Conservation (phyloP, 2,888 invertebrate species). For the Leuctra nigra region DNA sequence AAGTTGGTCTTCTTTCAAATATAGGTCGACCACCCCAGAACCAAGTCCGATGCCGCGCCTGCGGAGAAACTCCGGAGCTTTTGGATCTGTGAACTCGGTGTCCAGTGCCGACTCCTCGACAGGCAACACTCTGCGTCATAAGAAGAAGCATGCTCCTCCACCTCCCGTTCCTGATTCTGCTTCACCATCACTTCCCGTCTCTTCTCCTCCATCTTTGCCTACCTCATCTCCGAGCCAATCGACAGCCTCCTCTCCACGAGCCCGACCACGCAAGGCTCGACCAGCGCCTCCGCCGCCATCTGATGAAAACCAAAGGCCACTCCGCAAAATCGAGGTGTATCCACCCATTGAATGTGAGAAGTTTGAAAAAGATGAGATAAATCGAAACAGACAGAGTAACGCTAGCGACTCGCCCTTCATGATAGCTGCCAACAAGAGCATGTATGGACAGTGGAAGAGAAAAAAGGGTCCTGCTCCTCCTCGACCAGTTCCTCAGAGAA, state of each 20-base stretch:
- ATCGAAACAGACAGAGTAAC: slow-evolving; percentile 47
- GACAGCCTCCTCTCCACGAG: slow-evolving; percentile 34
- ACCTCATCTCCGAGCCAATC: not conserved
- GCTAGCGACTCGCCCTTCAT: not conserved
- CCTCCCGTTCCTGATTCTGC: slow-evolving; percentile 34
- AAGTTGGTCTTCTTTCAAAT: no score
- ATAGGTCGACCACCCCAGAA: slow-evolving; percentile 34
- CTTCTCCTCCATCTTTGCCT: slow-evolving; percentile 16
- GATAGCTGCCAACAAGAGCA: slow-evolving; percentile 48
- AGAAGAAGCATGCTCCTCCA: slow-evolving; percentile 64
- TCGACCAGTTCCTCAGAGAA: slow-evolving; percentile 57
- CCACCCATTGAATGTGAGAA: slow-evolving; percentile 46
- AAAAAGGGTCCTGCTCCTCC: slow-evolving; percentile 79
- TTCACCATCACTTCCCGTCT: not conserved
- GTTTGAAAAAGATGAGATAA: slow-evolving; percentile 51
- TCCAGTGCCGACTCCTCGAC: slow-evolving; percentile 31
- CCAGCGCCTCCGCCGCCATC: slow-evolving; percentile 59
- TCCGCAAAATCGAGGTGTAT: not conserved
- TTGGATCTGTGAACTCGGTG: slow-evolving; percentile 27
- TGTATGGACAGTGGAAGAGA: slow-evolving; percentile 62
- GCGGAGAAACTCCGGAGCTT: slow-evolving; percentile 36
- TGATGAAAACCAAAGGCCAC: slow-evolving; percentile 15
- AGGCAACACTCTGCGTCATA: slow-evolving; percentile 41
- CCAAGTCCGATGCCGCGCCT: slow-evolving; percentile 36
- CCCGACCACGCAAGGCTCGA: slow-evolving; percentile 55